phyloP scores from a whole-genome alignment of 2,888 invertebrate genomes.

The Neoscelio sp. region DNA sequence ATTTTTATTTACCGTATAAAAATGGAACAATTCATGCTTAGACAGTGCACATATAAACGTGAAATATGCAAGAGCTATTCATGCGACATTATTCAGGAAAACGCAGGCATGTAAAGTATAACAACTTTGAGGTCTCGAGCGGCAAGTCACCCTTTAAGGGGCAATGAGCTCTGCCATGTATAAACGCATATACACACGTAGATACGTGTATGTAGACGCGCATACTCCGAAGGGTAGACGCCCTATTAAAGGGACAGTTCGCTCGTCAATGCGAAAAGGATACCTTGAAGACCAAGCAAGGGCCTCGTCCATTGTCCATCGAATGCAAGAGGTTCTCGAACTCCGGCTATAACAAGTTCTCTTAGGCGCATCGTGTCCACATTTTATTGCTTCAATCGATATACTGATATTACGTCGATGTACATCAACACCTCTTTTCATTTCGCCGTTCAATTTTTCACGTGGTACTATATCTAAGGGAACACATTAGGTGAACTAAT shows the following conservation, averaged over 20 bases:
- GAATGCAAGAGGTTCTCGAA: conserved; percentile 58
- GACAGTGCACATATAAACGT: conserved; percentile 13
- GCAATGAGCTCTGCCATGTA: conserved; percentile 48
- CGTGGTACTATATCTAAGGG: too few species aligned
- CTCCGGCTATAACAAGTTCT: conserved; percentile 27
- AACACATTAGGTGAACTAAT: too few species aligned
- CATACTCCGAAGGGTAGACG: conserved; percentile 37
- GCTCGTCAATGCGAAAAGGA: conserved; percentile 46
- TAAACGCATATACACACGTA: conserved; percentile 2
- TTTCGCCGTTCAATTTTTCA: not conserved
- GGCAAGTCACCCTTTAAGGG: conserved; percentile 61
- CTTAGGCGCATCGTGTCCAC: conserved; percentile 28
- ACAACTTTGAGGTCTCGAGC: conserved; percentile 61
- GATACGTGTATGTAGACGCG: conserved; percentile 1
- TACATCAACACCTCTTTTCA: conserved; percentile 18
- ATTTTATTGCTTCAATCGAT: conserved; percentile 50
- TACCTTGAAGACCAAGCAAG: conserved; percentile 37
- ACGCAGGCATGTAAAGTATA: conserved; percentile 56
- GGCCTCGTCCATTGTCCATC: conserved; percentile 57
- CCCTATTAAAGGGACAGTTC: conserved; percentile 63
- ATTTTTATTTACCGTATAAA: not conserved
- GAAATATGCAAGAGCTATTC: conserved; percentile 49
- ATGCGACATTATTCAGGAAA: conserved; percentile 48
- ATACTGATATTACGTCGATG: conserved; percentile 28
- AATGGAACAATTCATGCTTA: conserved; percentile 22